Percentiles rank a stretch among this genome's conserved stretches.
Conservation (phyloP, 2,797 vertebrate species). For the Amazona finschi region DNA sequence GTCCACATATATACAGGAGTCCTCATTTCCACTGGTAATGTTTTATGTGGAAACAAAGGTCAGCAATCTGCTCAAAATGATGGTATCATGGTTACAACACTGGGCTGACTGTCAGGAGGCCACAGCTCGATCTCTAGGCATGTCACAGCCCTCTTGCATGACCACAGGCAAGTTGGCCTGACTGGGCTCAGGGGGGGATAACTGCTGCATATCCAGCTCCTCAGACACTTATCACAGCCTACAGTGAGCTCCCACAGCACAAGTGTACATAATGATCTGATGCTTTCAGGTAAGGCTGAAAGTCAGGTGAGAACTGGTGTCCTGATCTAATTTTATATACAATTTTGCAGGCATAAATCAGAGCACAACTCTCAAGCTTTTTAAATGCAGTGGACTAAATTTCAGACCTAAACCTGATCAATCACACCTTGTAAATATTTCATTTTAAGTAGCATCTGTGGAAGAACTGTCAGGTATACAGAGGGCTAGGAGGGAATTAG, state of each 20-base stretch:
- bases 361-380: not conserved
- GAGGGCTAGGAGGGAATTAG: not conserved
- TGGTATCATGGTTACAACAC: not conserved
- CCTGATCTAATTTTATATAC: not conserved
- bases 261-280: not conserved
- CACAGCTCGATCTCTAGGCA: rapidly evolving
- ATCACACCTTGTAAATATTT: not conserved
- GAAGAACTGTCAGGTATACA: not conserved
- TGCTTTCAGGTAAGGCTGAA: not conserved
- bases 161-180: not conserved
- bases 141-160: not conserved
- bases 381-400: not conserved
- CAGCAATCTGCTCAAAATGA: not conserved
- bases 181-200: not conserved
- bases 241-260: not conserved
- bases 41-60: not conserved
- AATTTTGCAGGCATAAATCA: not conserved
- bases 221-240: not conserved
- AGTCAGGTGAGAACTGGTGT: not conserved
- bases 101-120: not conserved
- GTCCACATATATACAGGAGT: not conserved
- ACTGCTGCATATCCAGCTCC: not conserved
- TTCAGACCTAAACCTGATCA: not conserved
- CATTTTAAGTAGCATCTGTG: not conserved
- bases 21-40: not conserved